Percentiles rank a stretch among this genome's conserved stretches.
Evolutionary conservation across 1,140 invertebrate genomes (phyloP).

Genomic region (Papilio machaon): DNA sequence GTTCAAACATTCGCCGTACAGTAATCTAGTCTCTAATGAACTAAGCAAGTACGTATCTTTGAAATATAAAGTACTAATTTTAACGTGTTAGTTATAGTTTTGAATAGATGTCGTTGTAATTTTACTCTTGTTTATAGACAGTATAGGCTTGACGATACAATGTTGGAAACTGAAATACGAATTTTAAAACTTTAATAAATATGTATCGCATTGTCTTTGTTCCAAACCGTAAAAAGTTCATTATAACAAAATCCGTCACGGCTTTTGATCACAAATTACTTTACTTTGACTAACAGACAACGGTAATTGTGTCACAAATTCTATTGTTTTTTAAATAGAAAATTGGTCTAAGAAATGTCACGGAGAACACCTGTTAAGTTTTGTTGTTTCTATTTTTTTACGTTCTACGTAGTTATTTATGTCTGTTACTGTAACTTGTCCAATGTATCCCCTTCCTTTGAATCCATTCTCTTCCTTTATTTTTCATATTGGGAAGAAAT

Average conservation of each 20-base stretch:
- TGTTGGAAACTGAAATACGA: too few relatives aligned
- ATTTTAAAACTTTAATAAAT: not conserved
- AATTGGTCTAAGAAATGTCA: not conserved
- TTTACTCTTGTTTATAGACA: too few relatives aligned
- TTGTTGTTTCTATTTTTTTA: not conserved
- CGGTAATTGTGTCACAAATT: not conserved
- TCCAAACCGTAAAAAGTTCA: not conserved
- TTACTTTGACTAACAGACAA: not conserved
- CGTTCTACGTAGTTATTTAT: too few relatives aligned
- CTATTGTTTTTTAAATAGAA: constrained; percentile 23
- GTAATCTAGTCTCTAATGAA: constrained; percentile 91
- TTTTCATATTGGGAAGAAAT: too few relatives aligned
- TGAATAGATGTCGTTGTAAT: too few relatives aligned
- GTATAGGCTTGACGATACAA: too few relatives aligned
- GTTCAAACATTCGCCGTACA: constrained; percentile 88
- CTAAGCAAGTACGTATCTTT: constrained; percentile 88
- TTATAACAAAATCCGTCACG: constrained; percentile 6
- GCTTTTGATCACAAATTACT: constrained; percentile 17
- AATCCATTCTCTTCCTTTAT: too few relatives aligned
- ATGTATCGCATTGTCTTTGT: not conserved
- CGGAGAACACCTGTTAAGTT: not conserved
- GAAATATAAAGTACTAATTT: not conserved
- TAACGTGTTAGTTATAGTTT: too few relatives aligned
- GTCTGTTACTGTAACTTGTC: too few relatives aligned
- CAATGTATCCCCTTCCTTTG: too few relatives aligned